These are phyloP conservation scores for Propithecus coquereli DNA, from an alignment of 2,113 vertebrate species.

Conservation along the genomic window DNA sequence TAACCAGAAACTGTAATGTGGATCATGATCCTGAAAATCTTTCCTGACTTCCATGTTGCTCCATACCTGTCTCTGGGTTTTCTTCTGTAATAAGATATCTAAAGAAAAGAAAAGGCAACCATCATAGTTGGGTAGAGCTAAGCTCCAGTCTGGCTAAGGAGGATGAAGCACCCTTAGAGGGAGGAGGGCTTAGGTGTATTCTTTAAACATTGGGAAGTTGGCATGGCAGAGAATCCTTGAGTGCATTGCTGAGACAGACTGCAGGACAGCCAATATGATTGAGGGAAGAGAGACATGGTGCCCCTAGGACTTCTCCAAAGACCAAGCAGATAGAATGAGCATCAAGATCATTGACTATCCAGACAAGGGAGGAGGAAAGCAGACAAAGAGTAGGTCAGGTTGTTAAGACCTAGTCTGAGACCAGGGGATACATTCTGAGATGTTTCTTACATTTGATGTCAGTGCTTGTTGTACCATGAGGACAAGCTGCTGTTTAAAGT, in stretches of 20 bases:
- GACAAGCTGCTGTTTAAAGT: background rate
- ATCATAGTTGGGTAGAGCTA: background rate
- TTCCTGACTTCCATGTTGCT: background rate
- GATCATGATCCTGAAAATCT: background rate
- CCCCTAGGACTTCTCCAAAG: background rate
- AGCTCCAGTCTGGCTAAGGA: background rate
- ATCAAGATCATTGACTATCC: background rate
- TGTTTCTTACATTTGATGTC: background rate
- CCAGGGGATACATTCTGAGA: background rate
- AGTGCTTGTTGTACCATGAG: background rate
- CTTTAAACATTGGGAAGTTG: background rate
- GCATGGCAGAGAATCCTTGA: background rate
- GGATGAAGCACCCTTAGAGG: background rate
- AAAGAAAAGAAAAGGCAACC: background rate
- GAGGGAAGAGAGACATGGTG: background rate
- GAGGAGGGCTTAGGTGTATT: rapidly evolving
- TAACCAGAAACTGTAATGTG: background rate
- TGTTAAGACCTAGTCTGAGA: background rate
- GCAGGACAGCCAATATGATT: background rate
- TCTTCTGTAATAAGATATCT: background rate
- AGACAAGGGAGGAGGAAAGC: background rate
- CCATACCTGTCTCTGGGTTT: background rate
- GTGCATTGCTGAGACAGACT: background rate
- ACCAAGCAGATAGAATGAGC: background rate
- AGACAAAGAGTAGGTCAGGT: background rate